These are phyloP conservation scores for Heterochromis multidens DNA, from an alignment of 2,113 vertebrate genomes.

Conservation along the genomic window DNA sequence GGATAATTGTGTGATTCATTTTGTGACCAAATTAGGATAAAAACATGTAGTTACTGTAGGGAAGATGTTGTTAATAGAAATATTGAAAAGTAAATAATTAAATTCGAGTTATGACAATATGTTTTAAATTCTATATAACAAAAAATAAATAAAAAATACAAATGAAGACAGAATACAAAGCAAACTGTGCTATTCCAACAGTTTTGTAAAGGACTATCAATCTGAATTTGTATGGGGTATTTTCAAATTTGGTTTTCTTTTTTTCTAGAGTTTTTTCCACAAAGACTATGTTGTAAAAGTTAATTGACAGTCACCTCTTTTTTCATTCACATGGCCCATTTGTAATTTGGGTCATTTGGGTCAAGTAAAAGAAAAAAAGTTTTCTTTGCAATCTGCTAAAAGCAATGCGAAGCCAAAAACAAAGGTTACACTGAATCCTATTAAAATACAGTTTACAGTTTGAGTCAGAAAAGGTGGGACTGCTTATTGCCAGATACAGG, in stretches of 20 bases:
- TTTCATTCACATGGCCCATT: conserved; percentile 3
- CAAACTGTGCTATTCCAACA: background rate
- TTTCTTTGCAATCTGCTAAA: conserved; percentile 13
- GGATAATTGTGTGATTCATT: background rate
- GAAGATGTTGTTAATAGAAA: background rate
- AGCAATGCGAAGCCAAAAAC: background rate
- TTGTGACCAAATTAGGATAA: background rate
- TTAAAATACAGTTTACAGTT: background rate
- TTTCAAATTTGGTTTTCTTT: background rate
- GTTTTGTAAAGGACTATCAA: background rate
- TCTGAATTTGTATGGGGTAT: background rate
- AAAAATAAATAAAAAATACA: background rate
- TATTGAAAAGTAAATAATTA: background rate
- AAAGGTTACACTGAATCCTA: conserved; percentile 4
- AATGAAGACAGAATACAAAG: background rate
- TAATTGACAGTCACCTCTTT: background rate
- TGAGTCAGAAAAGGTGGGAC: background rate
- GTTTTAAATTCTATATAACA: background rate
- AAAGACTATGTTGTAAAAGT: background rate
- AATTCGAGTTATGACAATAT: background rate
- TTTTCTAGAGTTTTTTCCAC: background rate
- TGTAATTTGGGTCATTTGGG: conserved; percentile 25
- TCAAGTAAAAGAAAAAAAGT: conserved; percentile 13
- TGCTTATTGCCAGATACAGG: background rate
- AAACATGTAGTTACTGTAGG: background rate